Evolutionary conservation across 2,888 invertebrate species (phyloP).

Genomic region (Oxystoma pomonae): DNA sequence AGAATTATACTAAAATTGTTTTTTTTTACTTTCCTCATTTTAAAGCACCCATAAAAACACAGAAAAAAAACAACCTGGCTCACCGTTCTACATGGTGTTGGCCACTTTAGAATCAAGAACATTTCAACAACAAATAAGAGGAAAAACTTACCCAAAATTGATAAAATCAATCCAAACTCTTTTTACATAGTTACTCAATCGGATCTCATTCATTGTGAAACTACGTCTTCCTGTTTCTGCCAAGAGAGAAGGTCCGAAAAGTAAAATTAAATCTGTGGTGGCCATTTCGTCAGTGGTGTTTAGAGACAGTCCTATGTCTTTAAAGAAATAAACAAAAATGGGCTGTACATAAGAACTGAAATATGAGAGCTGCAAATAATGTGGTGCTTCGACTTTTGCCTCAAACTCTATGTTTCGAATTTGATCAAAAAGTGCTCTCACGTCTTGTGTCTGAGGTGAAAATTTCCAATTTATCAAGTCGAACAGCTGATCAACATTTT

Average conservation of each 20-base stretch:
- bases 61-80: no score
- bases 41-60: no score
- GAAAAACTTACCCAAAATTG: constrained; percentile 43
- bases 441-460: constrained; percentile 46
- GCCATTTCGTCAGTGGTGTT: constrained; percentile 62
- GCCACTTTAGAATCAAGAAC: no score
- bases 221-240: constrained; percentile 63
- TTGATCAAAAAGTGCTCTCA: constrained; percentile 47
- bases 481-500: constrained; percentile 34
- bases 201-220: constrained; percentile 57
- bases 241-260: constrained; percentile 63
- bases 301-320: constrained; percentile 49
- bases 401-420: constrained; percentile 56
- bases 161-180: constrained; percentile 51
- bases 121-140: background rate
- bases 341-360: constrained; percentile 43
- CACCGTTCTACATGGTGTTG: no score
- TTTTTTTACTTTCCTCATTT: no score
- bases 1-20: no score
- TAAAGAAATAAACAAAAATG: constrained; percentile 56
- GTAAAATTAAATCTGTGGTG: constrained; percentile 61
- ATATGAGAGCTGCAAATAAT: constrained; percentile 51
- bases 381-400: constrained; percentile 54
- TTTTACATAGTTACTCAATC: constrained; percentile 52
- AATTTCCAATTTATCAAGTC: constrained; percentile 59